phyloP scores from a whole-genome alignment of 2,797 vertebrate genomes.

The Glyptemys insculpta region DNA sequence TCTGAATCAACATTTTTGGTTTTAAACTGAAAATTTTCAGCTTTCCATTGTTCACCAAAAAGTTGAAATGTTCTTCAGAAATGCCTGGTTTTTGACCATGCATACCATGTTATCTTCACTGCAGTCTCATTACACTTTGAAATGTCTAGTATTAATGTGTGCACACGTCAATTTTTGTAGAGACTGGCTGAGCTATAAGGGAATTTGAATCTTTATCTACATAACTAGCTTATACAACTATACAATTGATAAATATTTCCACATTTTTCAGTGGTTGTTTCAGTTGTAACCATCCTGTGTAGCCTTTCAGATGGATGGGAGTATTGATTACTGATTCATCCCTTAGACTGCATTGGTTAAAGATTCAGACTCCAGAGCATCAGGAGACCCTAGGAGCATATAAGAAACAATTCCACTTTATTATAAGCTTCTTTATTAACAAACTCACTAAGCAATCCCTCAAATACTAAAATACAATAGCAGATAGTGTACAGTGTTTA shows the following conservation, averaged over 20 bases:
- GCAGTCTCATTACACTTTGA: neutral
- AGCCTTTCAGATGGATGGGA: no score
- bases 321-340: no score
- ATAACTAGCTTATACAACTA: neutral
- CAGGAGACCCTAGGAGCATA: no score
- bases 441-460: no score
- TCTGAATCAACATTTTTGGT: neutral
- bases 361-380: no score
- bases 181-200: neutral
- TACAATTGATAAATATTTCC: neutral
- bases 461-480: no score
- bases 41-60: neutral
- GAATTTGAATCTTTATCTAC: neutral
- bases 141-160: neutral
- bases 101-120: rapidly evolving
- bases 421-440: no score
- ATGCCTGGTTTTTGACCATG: neutral
- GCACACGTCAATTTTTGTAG: neutral
- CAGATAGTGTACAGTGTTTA: no score
- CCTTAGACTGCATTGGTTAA: no score
- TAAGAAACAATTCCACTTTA: no score
- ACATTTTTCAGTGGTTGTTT: neutral
- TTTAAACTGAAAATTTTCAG: neutral
- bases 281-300: no score
- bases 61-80: neutral